These are phyloP conservation scores for Pseudococcus longispinus DNA, from an alignment of 2,888 invertebrate genomes.

Conservation along the genomic window DNA sequence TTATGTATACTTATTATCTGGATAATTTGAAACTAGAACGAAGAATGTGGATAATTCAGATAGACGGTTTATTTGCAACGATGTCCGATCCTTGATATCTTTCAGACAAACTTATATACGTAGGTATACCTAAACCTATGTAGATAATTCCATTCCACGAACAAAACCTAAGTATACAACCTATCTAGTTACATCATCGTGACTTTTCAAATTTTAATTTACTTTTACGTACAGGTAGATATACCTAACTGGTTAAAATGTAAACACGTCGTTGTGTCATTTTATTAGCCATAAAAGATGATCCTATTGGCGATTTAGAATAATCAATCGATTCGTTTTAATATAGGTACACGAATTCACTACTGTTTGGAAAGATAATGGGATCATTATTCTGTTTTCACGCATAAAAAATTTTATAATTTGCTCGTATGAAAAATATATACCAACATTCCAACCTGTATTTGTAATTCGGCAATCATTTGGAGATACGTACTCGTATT, in stretches of 20 bases:
- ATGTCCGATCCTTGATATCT: not conserved
- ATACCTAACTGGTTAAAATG: conserved; percentile 2
- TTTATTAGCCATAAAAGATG: conserved; percentile 19
- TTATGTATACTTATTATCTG: conserved; percentile 33
- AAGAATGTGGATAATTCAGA: not conserved
- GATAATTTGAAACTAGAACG: conserved; percentile 28
- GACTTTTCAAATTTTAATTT: conserved; percentile 3
- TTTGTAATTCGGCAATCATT: not conserved
- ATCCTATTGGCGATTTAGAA: not conserved
- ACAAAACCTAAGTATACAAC: not conserved
- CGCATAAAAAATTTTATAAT: not conserved
- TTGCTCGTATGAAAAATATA: not conserved
- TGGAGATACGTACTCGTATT: not conserved
- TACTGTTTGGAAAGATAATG: not conserved
- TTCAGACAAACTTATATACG: not conserved
- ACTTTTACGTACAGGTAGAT: not conserved
- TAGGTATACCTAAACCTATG: not conserved
- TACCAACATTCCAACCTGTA: not conserved
- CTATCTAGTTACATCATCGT: not conserved
- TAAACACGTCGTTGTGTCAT: not conserved
- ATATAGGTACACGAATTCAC: not conserved
- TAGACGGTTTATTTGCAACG: not conserved
- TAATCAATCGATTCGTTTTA: not conserved
- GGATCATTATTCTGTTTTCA: not conserved
- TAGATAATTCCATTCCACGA: not conserved